Evolutionary conservation across 2,888 invertebrate species (phyloP).

Genomic region (Smittia aterrima): DNA sequence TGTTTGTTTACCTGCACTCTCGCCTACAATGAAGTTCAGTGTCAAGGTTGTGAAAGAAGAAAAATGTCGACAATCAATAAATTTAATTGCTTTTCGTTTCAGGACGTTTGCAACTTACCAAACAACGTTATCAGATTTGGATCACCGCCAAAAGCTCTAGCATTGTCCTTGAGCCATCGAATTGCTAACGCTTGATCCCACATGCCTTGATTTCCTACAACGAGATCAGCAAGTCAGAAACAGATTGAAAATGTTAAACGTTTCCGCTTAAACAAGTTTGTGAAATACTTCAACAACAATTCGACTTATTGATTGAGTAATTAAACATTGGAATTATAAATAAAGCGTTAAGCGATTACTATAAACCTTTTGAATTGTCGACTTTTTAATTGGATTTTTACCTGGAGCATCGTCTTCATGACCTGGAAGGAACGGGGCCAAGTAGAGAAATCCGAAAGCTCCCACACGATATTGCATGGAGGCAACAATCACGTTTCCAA

Average conservation of each 20-base stretch:
- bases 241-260: not conserved
- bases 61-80: not conserved
- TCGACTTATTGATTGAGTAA: no score
- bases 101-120: constrained; percentile 66
- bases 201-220: constrained; percentile 81
- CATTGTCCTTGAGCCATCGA: constrained; percentile 90
- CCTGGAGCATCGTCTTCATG: constrained; percentile 54
- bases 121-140: constrained; percentile 89
- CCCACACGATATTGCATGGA: constrained; percentile 94
- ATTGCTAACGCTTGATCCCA: constrained; percentile 94
- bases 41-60: constrained; percentile 17
- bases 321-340: no score
- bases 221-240: not conserved
- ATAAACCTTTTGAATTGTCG: no score
- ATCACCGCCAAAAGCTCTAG: constrained; percentile 88
- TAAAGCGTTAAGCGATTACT: no score
- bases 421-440: constrained; percentile 56
- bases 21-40: constrained; percentile 4
- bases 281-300: no score
- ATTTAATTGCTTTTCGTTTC: not conserved
- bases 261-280: no score
- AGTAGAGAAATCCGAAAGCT: constrained; percentile 90
- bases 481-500: constrained; percentile 88
- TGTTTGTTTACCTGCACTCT: constrained; percentile 28
- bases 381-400: no score